Evolutionary conservation across 35 echinoderm and acorn worm genomes (phyloP).

Genomic region (Patiria miniata): DNA sequence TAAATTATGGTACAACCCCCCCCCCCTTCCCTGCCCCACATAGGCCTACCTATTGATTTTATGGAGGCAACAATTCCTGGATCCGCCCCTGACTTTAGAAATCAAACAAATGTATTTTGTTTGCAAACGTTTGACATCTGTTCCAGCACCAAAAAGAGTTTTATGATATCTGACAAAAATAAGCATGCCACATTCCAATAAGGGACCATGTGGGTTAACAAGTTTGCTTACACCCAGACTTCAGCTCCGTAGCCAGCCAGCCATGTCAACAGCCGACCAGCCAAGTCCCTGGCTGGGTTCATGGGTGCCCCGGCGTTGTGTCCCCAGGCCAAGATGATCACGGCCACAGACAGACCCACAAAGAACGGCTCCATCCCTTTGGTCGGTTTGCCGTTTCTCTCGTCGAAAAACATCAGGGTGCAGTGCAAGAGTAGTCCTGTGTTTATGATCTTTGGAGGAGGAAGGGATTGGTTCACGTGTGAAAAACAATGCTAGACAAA

Average conservation of each 20-base stretch:
- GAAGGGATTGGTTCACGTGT: not conserved
- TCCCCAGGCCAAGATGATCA: conserved; percentile 65
- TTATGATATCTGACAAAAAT: too few relatives aligned
- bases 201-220: not conserved
- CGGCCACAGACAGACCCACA: conserved; percentile 57
- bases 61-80: too few relatives aligned
- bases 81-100: too few relatives aligned
- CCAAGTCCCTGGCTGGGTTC: conserved; percentile 85
- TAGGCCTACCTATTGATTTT: too few relatives aligned
- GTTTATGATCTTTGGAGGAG: conserved; percentile 60
- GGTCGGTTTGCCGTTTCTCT: conserved; percentile 60
- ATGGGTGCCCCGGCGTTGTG: conserved; percentile 73
- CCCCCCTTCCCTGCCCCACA: too few relatives aligned
- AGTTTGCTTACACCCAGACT: conserved; percentile 70
- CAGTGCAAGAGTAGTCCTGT: conserved; percentile 70
- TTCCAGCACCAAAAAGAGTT: too few relatives aligned
- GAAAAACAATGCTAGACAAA: too few relatives aligned
- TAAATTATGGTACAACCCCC: too few relatives aligned
- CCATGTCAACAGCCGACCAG: conserved; percentile 56
- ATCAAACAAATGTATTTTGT: too few relatives aligned
- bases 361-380: conserved; percentile 69
- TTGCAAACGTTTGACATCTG: too few relatives aligned
- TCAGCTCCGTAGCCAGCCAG: conserved; percentile 71
- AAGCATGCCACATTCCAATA: not conserved
- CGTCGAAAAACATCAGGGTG: conserved; percentile 58